Percentiles rank a stretch among this genome's conserved stretches.
Conservation (phyloP, 2,797 vertebrate species). For the Rhadinocentrus ornatus region DNA sequence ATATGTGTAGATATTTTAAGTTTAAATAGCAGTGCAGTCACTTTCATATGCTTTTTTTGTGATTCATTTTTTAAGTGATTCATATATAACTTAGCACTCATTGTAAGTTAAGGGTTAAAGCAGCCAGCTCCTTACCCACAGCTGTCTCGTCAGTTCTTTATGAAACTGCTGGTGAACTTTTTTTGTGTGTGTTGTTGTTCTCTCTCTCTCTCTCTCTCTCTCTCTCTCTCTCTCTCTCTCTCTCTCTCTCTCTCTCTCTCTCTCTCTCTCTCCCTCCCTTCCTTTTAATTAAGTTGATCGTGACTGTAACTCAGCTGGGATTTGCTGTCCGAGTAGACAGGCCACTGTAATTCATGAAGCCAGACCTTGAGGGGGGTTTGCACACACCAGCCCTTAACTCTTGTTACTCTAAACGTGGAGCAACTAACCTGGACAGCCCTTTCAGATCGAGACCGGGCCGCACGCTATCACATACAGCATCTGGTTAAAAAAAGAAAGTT, state of each 20-base stretch:
- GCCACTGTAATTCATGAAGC: conserved; percentile 73
- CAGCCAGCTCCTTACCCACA: conserved; percentile 88
- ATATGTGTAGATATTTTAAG: not conserved
- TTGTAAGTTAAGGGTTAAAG: conserved; percentile 88
- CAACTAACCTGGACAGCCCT: conserved; percentile 58
- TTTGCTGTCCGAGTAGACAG: conserved; percentile 66
- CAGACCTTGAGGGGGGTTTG: conserved; percentile 76
- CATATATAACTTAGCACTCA: not conserved
- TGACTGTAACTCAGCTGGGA: conserved; percentile 75
- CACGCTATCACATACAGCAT: conserved; percentile 11
- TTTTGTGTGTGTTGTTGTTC: too few species aligned
- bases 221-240: conserved; percentile 49
- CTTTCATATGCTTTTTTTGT: not conserved
- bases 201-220: conserved; percentile 68
- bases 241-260: conserved; percentile 69
- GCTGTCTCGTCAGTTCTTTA: conserved; percentile 83
- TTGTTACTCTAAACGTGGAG: conserved; percentile 65
- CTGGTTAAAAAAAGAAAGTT: not conserved
- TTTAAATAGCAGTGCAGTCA: not conserved
- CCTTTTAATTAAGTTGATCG: conserved; percentile 72
- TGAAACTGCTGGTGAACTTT: conserved; percentile 71
- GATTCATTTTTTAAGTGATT: too few species aligned
- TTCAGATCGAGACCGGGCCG: conserved; percentile 36
- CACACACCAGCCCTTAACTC: conserved; percentile 80
- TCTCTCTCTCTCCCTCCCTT: conserved; percentile 47